phyloP scores from a whole-genome alignment of 2,888 invertebrate species.

The Drosophila paramelanica region DNA sequence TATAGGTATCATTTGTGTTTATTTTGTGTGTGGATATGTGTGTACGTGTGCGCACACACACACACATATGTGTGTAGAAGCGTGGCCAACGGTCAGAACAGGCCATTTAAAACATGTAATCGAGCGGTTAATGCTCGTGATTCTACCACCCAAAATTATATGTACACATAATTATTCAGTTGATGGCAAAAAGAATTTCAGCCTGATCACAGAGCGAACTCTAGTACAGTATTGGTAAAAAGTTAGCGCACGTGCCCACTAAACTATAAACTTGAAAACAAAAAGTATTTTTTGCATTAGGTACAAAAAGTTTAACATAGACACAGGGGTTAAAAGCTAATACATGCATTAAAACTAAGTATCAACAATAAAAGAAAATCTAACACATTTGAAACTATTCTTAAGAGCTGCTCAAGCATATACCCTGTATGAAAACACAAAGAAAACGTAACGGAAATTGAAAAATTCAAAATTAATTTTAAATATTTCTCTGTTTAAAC shows the following conservation, averaged over 20 bases:
- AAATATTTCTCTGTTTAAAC: too few species aligned
- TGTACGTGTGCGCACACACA: neutral
- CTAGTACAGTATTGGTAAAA: constrained; percentile 7
- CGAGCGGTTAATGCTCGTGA: constrained; percentile 58
- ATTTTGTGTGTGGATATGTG: neutral
- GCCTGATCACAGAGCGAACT: constrained; percentile 2
- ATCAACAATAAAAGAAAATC: neutral
- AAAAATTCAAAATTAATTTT: too few species aligned
- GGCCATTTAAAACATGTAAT: constrained; percentile 62
- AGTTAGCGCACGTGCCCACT: constrained; percentile 6
- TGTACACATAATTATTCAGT: constrained; percentile 30
- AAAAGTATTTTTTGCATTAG: neutral
- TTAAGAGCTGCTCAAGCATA: neutral
- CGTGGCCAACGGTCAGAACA: constrained; percentile 23
- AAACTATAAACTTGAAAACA: neutral
- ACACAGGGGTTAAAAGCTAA: neutral
- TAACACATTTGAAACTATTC: neutral
- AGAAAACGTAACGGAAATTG: too few species aligned
- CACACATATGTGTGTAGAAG: neutral
- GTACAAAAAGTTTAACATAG: constrained; percentile 14
- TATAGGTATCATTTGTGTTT: constrained; percentile 42
- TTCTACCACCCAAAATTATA: constrained; percentile 30
- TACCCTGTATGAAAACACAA: neutral
- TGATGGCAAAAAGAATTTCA: constrained; percentile 11
- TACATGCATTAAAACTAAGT: constrained; percentile 1